Percentiles rank a stretch among this genome's conserved stretches.
Conservation (phyloP, 2,797 vertebrate genomes). For the Tokudaia tokunoshimensis region DNA sequence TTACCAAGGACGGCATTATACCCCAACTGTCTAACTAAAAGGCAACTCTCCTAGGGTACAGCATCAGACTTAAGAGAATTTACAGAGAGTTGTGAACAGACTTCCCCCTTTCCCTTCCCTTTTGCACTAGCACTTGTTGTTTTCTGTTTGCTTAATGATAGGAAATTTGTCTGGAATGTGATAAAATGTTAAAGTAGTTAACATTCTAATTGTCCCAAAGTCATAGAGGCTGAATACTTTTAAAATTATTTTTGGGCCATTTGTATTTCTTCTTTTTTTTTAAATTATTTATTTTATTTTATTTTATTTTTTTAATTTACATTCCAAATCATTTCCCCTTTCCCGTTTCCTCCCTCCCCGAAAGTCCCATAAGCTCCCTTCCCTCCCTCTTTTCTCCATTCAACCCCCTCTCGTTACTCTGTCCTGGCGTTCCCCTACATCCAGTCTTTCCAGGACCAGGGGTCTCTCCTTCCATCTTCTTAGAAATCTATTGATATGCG, state of each 20-base stretch:
- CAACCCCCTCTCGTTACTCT: too few species aligned
- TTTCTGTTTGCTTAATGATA: neutral
- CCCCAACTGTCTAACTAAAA: rapidly evolving
- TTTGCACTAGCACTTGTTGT: too few species aligned
- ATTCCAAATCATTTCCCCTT: too few species aligned
- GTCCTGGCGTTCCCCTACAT: too few species aligned
- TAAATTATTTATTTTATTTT: too few species aligned
- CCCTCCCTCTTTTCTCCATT: too few species aligned
- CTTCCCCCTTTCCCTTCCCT: neutral
- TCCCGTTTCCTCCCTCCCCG: too few species aligned
- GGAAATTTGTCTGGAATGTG: neutral
- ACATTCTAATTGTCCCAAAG: neutral
- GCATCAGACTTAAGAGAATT: neutral
- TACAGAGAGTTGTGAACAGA: neutral
- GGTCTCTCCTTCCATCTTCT: too few species aligned
- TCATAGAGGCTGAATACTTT: neutral
- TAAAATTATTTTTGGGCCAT: neutral
- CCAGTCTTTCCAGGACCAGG: too few species aligned
- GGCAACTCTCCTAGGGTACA: neutral
- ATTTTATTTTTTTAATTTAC: too few species aligned
- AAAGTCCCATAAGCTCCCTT: too few species aligned
- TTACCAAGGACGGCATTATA: neutral
- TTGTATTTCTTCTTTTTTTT: neutral
- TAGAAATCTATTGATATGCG: too few species aligned
- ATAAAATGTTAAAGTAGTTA: neutral